Conservation (phyloP, 2,797 vertebrate genomes). For the Sardinella longiceps region DNA sequence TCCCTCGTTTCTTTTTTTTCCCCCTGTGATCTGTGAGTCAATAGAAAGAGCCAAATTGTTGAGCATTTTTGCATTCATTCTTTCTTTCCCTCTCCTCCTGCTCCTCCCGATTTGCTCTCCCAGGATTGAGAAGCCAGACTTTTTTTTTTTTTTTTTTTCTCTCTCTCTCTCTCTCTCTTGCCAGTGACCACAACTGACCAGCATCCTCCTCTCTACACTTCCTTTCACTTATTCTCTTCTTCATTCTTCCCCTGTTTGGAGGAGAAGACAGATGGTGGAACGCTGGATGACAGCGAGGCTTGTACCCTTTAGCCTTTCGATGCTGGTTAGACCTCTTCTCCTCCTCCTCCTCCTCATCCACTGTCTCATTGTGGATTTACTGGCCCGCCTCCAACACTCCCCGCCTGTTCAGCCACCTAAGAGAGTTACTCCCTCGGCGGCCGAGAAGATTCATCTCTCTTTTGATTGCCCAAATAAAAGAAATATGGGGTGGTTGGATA, state of each 20-base stretch:
- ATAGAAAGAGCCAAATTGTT: not conserved
- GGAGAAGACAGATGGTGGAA: not conserved
- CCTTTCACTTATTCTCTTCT: not conserved
- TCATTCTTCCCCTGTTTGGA: not conserved
- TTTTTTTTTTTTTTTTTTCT: constrained; percentile 3
- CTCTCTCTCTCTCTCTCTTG: too few species aligned
- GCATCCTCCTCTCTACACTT: not conserved
- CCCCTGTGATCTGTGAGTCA: not conserved
- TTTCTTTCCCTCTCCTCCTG: not conserved
- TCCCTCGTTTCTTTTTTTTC: not conserved
- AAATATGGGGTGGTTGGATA: not conserved
- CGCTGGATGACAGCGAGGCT: not conserved
- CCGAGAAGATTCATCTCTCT: not conserved
- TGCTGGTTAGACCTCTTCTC: not conserved
- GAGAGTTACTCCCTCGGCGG: not conserved
- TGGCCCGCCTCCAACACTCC: not conserved
- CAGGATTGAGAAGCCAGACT: not conserved
- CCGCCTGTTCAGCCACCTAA: not conserved
- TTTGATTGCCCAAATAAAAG: constrained; percentile 23
- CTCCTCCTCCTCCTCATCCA: not conserved
- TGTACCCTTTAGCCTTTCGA: not conserved
- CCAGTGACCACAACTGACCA: not conserved
- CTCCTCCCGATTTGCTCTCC: not conserved
- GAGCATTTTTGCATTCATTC: not conserved
- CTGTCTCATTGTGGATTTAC: constrained; percentile 1